Evolutionary conservation across 2,888 invertebrate species (phyloP), one percentile per base, ranked within the genome.

Genomic region (Drosophila cracens): DNA sequence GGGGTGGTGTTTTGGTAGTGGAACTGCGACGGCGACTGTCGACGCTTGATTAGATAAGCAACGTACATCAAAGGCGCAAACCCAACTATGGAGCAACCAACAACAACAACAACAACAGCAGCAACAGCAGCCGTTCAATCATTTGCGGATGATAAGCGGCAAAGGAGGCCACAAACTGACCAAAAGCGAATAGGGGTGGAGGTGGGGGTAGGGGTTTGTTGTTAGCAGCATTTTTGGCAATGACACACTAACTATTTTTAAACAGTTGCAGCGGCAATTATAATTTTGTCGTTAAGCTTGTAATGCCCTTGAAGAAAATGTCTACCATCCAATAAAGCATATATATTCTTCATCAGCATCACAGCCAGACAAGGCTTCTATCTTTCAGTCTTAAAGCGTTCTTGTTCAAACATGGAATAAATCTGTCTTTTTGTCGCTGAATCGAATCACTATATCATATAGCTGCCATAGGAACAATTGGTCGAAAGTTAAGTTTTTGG

Each of bases 41-140:
- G 76, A 52, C 52, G 21, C 52, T 52, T 61, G 83, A 83, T 84
- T 82, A 87, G 84, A 84, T 84, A 82, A 81, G 74, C 75, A 66
- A 59, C 49, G 54, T 48, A 81, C 82, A 79, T 79, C 82, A 80
- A 82, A 82, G 74, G 72, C 68, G 72, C 76, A 64, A 43, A 58
- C 34, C 43, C 48, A 71, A 62, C 56, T 13, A 38, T 38, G 73
- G 58, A 71, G 64, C 65, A 74, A 59, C 43, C 49, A 59, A 11
- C 49, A 65, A 40, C 51, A 61, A 33, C 60, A 34, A 49, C 56
- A 71, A 25, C 34, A 46, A n/a, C 61, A 64, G 27, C 33, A 66
- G 56, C 63, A 74, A 38, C 77, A 70, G 74, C 78, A 68, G 79
- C 79, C 75, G 79, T 60, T 78, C 74, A 78, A 74, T 78, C 78